Evolutionary conservation across 2,113 vertebrate species (phyloP).

Genomic region (Pygathrix nemaeus): DNA sequence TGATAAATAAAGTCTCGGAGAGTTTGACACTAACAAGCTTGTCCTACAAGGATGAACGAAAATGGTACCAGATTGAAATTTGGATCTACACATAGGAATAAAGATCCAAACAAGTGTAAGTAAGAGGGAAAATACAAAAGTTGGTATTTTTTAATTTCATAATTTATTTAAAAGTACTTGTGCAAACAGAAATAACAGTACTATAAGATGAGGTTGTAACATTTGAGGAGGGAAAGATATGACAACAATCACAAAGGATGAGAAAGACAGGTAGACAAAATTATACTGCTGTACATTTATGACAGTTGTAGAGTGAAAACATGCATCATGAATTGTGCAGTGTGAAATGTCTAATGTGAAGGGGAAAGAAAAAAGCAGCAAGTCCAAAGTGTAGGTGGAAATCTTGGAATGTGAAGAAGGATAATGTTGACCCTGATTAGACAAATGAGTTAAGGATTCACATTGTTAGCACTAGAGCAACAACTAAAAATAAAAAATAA

Average conservation of each 20-base stretch:
- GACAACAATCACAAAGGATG: not conserved
- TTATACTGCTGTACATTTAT: not conserved
- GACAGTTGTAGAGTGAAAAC: not conserved
- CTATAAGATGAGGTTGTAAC: too few relatives aligned
- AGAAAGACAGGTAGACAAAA: too few relatives aligned
- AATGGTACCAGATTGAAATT: not conserved
- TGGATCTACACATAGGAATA: not conserved
- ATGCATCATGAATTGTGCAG: fast-evolving
- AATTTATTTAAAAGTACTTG: not conserved
- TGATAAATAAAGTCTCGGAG: not conserved
- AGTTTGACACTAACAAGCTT: not conserved
- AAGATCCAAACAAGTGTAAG: not conserved
- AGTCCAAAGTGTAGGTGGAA: too few relatives aligned
- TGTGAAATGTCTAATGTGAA: too few relatives aligned
- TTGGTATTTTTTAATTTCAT: not conserved
- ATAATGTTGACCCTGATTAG: not conserved
- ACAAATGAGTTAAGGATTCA: not conserved
- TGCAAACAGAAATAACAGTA: not conserved
- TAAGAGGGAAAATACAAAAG: not conserved
- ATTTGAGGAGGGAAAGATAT: not conserved
- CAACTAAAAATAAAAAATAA: not conserved
- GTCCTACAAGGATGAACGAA: not conserved
- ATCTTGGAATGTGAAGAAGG: not conserved
- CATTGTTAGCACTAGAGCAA: too few relatives aligned
- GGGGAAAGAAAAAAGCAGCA: too few relatives aligned